Percentiles rank a stretch among this genome's conserved stretches.
These are phyloP conservation scores for Terrapene triunguis DNA, from an alignment of 2,113 vertebrate species.

Conservation along the genomic window DNA sequence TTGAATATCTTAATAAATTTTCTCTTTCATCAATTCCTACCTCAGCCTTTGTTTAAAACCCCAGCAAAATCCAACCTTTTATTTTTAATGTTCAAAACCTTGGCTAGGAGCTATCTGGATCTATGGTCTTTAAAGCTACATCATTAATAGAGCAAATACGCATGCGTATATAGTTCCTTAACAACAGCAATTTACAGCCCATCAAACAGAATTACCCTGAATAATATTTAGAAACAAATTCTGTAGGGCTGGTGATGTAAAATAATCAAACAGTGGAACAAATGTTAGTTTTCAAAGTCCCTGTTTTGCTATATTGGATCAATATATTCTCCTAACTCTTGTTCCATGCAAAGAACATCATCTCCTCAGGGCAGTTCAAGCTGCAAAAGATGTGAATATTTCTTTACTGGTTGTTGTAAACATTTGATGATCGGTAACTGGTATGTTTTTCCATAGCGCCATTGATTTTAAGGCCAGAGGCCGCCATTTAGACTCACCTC, in stretches of 20 bases:
- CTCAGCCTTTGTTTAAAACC: neutral
- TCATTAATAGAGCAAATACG: neutral
- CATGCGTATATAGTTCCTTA: neutral
- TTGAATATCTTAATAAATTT: neutral
- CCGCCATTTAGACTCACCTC: neutral
- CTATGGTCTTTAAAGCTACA: neutral
- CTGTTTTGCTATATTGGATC: constrained; percentile 10
- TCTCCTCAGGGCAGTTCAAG: constrained; percentile 16
- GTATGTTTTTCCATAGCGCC: constrained; percentile 35
- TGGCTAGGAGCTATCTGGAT: neutral
- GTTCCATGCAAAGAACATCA: neutral
- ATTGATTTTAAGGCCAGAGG: constrained; percentile 52
- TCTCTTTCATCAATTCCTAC: neutral
- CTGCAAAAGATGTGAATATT: neutral
- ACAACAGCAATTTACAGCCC: neutral
- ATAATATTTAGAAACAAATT: neutral
- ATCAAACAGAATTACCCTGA: neutral
- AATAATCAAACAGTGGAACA: neutral
- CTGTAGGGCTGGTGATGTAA: neutral
- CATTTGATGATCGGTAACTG: constrained; percentile 18
- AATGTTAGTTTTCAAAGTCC: neutral
- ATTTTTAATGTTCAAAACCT: neutral
- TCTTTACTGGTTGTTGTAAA: constrained; percentile 22
- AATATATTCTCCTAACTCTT: constrained; percentile 3
- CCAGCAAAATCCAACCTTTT: neutral